phyloP scores from a whole-genome alignment of 2,113 vertebrate species.

The Edolisoma coerulescens region DNA sequence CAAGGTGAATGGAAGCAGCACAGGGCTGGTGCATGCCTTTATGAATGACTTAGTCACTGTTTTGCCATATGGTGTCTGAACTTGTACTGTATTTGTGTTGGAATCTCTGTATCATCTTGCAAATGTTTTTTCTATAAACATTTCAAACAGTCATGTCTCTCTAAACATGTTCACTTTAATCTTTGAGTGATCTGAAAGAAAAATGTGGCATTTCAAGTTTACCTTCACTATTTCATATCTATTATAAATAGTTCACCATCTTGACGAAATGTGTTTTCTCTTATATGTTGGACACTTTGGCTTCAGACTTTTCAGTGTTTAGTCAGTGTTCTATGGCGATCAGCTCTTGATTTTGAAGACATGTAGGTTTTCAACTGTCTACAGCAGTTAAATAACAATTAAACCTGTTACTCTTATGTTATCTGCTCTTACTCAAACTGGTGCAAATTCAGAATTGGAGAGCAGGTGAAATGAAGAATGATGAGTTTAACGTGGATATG shows the following conservation, averaged over 20 bases:
- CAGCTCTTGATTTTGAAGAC: neutral
- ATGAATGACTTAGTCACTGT: conserved; percentile 52
- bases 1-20: conserved; percentile 2
- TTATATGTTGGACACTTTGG: neutral
- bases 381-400: neutral
- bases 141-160: conserved; percentile 67
- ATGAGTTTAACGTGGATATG: neutral
- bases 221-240: conserved; percentile 11
- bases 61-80: conserved; percentile 65
- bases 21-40: neutral
- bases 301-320: neutral
- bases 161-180: conserved; percentile 66
- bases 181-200: conserved; percentile 51
- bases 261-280: neutral
- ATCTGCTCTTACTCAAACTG: neutral
- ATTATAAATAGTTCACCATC: conserved; percentile 2
- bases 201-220: conserved; percentile 37
- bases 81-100: conserved; percentile 64
- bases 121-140: conserved; percentile 73
- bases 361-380: neutral
- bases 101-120: conserved; percentile 58
- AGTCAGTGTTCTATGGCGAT: neutral
- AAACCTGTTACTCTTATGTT: neutral
- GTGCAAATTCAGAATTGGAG: neutral
- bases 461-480: neutral